Base-by-base conservation (phyloP, 2,113 vertebrate genomes). In the Stegastes partitus region DNA sequence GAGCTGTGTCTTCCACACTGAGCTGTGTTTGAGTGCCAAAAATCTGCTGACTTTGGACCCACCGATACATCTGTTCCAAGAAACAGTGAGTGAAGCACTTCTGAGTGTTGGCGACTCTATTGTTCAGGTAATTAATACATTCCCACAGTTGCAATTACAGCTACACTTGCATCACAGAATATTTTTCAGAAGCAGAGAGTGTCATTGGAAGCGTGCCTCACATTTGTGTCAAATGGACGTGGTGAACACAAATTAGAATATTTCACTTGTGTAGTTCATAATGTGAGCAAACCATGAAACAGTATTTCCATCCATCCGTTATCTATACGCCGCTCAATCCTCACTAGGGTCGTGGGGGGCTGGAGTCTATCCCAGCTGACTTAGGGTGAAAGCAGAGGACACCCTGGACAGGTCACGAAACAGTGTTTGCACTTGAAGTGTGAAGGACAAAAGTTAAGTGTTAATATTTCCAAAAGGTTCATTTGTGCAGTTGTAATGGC, bases 1-100 rank as follows among this genome's bases (percentile, higher is more conserved):
- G 50, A 84, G 51, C n/a, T 58, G 61, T 59, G 74, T 94, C 11
- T 94, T 97, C 55, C 75, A 59, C 28, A 88, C 93, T 19, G 83
- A 93, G 26, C 79, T 97, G 62, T 76, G 85, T 61, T 92, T 96
- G 74, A 77, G 82, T 25, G 73, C 53, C 1, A 50, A 45, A 15
- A 76, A 74, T 68, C 82, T 79, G 23, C 83, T 96, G 50, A 65
- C 76, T 7, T 67, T 94, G 18, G 79, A 91, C 5, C 96, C 96
- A 3, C 63, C 87, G 11, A 10, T 89, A 12, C 81, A 85, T 64
- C 71, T 79, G 57, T 93, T 96, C 79, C 88, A 87, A 54, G 81
- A 92, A 44, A 75, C 79, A 50, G 63, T 96, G 23, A 79, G 50
- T 14, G 82, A 71, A 23, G 81, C 88, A 0, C 58, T 96, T 4